Evolutionary conservation across 2,797 vertebrate species (phyloP).

Genomic region (Hydrolagus colliei): DNA sequence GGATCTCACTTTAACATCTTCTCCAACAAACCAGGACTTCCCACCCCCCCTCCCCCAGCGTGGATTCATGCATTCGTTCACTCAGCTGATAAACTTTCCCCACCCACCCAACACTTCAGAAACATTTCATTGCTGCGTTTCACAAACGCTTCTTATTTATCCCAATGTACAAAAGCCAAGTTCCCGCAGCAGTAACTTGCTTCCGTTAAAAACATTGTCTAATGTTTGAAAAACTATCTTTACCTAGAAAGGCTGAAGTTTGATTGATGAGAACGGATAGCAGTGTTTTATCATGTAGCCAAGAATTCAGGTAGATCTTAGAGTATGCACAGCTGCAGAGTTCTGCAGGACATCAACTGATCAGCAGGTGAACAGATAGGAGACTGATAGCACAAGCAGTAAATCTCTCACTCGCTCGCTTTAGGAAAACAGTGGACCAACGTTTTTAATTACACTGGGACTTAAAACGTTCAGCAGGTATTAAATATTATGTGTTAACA

Average conservation of each 20-base stretch:
- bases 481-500: no score
- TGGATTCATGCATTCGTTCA: no score
- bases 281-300: background rate
- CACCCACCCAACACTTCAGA: background rate
- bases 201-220: background rate
- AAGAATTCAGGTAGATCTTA: background rate
- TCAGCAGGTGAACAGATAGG: background rate
- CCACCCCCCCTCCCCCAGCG: no score
- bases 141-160: no score
- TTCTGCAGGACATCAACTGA: no score
- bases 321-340: constrained; percentile 15
- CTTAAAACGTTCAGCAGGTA: background rate
- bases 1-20: no score
- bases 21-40: no score
- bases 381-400: background rate
- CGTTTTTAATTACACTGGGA: constrained; percentile 9
- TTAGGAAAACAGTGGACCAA: background rate
- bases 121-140: no score
- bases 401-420: background rate
- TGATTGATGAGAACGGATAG: background rate
- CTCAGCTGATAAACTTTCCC: background rate
- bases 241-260: background rate
- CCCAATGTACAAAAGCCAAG: background rate
- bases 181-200: background rate
- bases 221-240: background rate